A percentile compares a stretch with the other conserved stretches of the same genome.
Evolutionary conservation across 2,113 vertebrate genomes (phyloP).

Genomic region (Dromiciops gliroides): DNA sequence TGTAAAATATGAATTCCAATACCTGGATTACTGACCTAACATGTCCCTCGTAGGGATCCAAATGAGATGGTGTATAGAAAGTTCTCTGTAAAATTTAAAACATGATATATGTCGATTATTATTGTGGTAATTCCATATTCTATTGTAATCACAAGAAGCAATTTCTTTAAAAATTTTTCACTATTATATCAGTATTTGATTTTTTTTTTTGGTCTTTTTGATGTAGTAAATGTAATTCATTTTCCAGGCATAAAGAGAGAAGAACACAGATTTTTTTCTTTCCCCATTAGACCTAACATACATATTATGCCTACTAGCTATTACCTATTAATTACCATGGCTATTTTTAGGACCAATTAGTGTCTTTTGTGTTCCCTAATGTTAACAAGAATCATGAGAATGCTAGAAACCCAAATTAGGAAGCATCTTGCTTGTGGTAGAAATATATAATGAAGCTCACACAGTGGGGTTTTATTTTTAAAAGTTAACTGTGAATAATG

Average conservation of each 20-base stretch:
- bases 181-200: background rate
- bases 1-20: background rate
- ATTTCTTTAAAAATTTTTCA: constrained; percentile 59
- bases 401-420: constrained; percentile 31
- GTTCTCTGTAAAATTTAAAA: background rate
- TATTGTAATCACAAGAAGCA: constrained; percentile 62
- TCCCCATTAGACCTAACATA: constrained; percentile 50
- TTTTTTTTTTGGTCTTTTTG: constrained; percentile 50
- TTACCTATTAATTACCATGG: constrained; percentile 57
- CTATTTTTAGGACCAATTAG: constrained; percentile 36
- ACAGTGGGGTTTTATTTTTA: background rate
- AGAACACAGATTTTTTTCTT: constrained; percentile 31
- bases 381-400: constrained; percentile 1
- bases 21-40: background rate
- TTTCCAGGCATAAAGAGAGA: constrained; percentile 48
- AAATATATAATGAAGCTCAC: constrained; percentile 18
- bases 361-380: constrained; percentile 59
- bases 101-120: background rate
- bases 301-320: constrained; percentile 36
- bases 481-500: background rate
- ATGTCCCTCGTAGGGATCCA: background rate
- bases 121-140: background rate
- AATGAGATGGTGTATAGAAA: background rate
- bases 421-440: constrained; percentile 6
- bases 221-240: constrained; percentile 40